These are phyloP conservation scores for Micrasema minimum DNA, from an alignment of 1,140 invertebrate species.

Conservation along the genomic window DNA sequence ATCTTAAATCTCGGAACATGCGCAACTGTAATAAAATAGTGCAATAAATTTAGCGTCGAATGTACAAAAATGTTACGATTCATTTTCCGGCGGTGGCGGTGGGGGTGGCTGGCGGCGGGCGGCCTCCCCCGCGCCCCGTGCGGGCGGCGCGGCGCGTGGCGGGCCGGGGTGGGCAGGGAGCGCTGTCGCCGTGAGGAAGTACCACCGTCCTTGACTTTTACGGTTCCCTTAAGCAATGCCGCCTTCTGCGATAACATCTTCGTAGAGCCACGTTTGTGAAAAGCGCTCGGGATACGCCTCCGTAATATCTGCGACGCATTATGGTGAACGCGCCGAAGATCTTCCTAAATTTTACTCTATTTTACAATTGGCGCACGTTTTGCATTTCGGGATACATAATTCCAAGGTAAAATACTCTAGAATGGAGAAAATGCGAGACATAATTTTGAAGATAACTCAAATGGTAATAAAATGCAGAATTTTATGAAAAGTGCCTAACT, in stretches of 20 bases:
- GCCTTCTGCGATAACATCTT: conserved; percentile 33
- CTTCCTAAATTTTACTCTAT: conserved; percentile 28
- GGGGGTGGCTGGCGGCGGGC: neutral
- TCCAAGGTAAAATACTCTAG: conserved; percentile 18
- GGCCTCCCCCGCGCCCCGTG: neutral
- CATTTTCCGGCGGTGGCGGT: conserved; percentile 6
- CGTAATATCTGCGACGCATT: conserved; percentile 31
- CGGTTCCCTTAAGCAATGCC: conserved; percentile 31
- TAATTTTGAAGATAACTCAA: conserved; percentile 13
- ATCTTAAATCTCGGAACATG: neutral
- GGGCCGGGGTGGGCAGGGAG: conserved; percentile 5
- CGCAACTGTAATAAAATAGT: conserved; percentile 5
- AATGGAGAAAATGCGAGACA: conserved; percentile 17
- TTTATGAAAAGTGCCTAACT: neutral
- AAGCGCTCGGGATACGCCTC: conserved; percentile 32
- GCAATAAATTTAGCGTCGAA: conserved; percentile 11
- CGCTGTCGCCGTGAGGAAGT: conserved; percentile 40
- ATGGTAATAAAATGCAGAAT: conserved; percentile 31
- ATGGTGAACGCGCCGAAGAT: conserved; percentile 30
- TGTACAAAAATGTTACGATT: conserved; percentile 29
- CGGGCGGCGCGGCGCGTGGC: neutral
- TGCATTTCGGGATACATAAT: conserved; percentile 33
- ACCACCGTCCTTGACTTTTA: conserved; percentile 43
- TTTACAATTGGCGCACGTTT: conserved; percentile 35
- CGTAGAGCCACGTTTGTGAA: conserved; percentile 28